Conservation (phyloP, 1,140 invertebrate genomes). For the Eriocheir sinensis region DNA sequence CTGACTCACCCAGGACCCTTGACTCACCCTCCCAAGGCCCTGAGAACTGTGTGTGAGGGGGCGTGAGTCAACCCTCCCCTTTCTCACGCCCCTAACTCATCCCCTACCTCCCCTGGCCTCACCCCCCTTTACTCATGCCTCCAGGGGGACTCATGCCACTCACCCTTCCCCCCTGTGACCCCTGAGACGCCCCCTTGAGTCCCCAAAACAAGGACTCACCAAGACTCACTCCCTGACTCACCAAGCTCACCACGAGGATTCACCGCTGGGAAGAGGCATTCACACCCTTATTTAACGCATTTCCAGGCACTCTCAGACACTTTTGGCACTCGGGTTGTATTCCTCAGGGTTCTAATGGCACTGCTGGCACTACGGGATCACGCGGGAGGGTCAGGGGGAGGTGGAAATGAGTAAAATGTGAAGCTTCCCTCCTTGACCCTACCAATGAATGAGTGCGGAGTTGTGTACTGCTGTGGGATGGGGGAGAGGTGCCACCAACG, state of each 20-base stretch:
- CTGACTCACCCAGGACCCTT: too few species aligned
- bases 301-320: neutral
- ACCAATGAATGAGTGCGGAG: constrained; percentile 53
- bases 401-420: neutral
- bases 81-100: neutral
- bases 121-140: neutral
- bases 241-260: constrained; percentile 39
- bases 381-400: neutral
- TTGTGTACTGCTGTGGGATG: constrained; percentile 42
- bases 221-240: constrained; percentile 41
- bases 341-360: neutral
- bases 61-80: too few species aligned
- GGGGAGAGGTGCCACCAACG: neutral
- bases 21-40: too few species aligned
- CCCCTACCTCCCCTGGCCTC: neutral
- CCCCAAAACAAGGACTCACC: neutral
- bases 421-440: neutral
- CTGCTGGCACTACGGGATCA: neutral
- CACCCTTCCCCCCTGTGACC: neutral
- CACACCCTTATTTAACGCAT: neutral
- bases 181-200: neutral
- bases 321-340: neutral
- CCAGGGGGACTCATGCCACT: neutral
- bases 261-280: neutral
- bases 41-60: too few species aligned